These are phyloP conservation scores for Colletes gigas DNA, from an alignment of 1,140 invertebrate genomes.

Conservation along the genomic window DNA sequence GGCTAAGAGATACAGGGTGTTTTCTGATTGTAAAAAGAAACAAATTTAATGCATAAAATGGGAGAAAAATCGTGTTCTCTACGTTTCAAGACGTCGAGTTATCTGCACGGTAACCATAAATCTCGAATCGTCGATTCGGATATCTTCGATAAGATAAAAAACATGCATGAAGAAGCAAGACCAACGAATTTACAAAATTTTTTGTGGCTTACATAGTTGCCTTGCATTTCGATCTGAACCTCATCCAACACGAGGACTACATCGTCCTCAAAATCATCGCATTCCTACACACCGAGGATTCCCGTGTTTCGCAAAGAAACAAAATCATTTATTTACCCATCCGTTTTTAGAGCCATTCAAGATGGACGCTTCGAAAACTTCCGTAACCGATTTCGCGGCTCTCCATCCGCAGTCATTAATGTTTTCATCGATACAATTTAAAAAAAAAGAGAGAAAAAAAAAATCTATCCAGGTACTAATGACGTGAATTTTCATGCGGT, in stretches of 20 bases:
- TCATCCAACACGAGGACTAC: constrained; percentile 76
- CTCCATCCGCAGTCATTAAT: neutral
- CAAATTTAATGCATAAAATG: too few species aligned
- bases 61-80: neutral
- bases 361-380: neutral
- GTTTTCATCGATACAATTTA: neutral
- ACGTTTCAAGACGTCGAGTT: neutral
- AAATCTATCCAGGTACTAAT: constrained; percentile 46
- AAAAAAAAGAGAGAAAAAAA: neutral
- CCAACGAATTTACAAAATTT: constrained; percentile 34
- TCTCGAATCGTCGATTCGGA: constrained; percentile 9
- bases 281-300: constrained; percentile 71
- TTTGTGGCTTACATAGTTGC: constrained; percentile 77
- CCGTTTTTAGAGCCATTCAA: neutral
- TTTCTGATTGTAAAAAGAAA: too few species aligned
- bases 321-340: constrained; percentile 49
- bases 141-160: constrained; percentile 53
- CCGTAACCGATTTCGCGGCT: neutral
- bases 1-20: too few species aligned
- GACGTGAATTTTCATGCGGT: constrained; percentile 73
- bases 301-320: constrained; percentile 63
- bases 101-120: constrained; percentile 6
- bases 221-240: constrained; percentile 77
- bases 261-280: constrained; percentile 78
- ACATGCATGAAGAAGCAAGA: constrained; percentile 57